Evolutionary conservation across 2,797 vertebrate genomes (phyloP).

Genomic region (Dendrocincla tyrannina): DNA sequence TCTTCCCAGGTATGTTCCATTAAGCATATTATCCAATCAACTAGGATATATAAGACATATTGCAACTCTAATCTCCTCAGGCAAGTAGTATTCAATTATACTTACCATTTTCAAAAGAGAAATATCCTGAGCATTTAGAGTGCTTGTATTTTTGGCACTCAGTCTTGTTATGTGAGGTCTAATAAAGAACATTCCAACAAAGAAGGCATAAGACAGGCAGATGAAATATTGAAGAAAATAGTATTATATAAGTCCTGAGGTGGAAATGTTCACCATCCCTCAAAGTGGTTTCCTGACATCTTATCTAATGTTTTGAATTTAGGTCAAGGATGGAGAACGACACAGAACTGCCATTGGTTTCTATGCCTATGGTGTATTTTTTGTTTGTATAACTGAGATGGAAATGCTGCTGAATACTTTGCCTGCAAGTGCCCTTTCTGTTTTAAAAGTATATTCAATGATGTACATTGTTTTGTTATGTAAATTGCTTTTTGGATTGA

Average conservation of each 20-base stretch:
- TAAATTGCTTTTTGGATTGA: constrained; percentile 13
- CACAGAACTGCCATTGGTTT: not conserved
- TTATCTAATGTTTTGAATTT: constrained; percentile 37
- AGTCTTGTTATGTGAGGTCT: not conserved
- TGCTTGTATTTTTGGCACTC: not conserved
- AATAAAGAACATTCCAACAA: constrained; percentile 26
- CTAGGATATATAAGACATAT: constrained; percentile 20
- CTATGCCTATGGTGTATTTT: not conserved
- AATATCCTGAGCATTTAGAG: constrained; percentile 1
- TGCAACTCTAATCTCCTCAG: constrained; percentile 19
- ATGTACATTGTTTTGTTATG: constrained; percentile 9
- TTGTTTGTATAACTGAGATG: not conserved
- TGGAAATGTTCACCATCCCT: not conserved
- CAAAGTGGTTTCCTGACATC: constrained; percentile 10
- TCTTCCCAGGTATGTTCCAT: constrained; percentile 49
- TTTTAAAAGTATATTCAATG: not conserved
- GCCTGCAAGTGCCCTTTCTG: not conserved
- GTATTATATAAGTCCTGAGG: not conserved
- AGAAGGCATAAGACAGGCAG: not conserved
- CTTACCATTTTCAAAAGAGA: constrained; percentile 34
- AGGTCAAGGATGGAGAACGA: not conserved
- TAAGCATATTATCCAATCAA: constrained; percentile 54
- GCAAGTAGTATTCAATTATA: constrained; percentile 54
- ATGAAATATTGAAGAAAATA: constrained; percentile 51
- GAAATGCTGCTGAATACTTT: not conserved